Conservation (phyloP, 2,797 vertebrate species). For the Parauchenoglanis punctatus region DNA sequence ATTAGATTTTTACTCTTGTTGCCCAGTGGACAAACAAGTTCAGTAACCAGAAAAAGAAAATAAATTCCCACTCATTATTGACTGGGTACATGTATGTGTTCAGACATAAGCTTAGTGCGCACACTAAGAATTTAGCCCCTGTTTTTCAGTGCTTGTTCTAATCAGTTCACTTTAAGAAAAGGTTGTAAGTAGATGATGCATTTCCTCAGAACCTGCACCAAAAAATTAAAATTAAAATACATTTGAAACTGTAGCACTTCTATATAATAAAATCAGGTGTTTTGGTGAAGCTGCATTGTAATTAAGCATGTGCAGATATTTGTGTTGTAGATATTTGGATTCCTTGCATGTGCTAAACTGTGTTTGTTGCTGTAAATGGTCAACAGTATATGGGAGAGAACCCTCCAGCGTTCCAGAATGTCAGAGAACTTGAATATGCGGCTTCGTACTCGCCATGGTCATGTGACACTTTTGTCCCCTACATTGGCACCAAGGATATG, state of each 20-base stretch:
- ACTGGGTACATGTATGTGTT: not conserved
- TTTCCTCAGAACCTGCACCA: not conserved
- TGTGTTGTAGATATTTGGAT: not conserved
- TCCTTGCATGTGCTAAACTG: not conserved
- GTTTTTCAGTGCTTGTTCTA: not conserved
- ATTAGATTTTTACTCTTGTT: not conserved
- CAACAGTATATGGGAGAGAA: slow-evolving; percentile 91
- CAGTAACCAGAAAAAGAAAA: not conserved
- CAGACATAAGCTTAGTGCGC: not conserved
- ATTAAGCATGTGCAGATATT: not conserved
- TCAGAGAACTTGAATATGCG: slow-evolving; percentile 86
- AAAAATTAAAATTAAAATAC: too few species aligned
- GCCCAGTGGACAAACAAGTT: not conserved
- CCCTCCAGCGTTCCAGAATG: slow-evolving; percentile 85
- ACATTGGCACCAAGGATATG: slow-evolving; percentile 95
- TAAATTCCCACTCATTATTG: not conserved
- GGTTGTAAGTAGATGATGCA: not conserved
- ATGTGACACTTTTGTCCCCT: slow-evolving; percentile 97
- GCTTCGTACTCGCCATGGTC: slow-evolving; percentile 98
- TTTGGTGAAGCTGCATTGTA: not conserved
- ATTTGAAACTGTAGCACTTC: too few species aligned
- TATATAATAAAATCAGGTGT: not conserved
- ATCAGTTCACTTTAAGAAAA: not conserved
- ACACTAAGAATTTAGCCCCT: not conserved
- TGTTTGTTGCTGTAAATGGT: not conserved